phyloP scores from a whole-genome alignment of 1,140 invertebrate species.

The Caenorhabditis briggsae region DNA sequence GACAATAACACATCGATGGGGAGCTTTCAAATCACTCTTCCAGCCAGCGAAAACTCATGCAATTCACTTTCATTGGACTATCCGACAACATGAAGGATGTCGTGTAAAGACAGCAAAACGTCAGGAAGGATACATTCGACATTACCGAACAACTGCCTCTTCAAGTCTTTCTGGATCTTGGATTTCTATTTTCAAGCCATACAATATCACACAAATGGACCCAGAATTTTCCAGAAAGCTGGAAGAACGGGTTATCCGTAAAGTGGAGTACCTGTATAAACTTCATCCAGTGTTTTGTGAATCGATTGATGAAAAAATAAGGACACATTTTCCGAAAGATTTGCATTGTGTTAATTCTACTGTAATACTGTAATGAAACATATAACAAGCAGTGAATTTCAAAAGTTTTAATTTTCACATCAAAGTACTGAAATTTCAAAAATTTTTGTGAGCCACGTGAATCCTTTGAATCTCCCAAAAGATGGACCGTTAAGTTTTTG shows the following conservation, averaged over 20 bases:
- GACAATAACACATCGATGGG: constrained; percentile 20
- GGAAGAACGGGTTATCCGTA: background rate
- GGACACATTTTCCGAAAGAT: background rate
- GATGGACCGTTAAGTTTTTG: too few relatives aligned
- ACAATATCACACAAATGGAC: constrained; percentile 16
- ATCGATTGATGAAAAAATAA: background rate
- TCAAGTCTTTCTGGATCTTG: constrained; percentile 8
- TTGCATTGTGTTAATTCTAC: background rate
- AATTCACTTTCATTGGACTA: constrained; percentile 23
- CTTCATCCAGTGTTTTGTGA: constrained; percentile 23
- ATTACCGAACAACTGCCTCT: constrained; percentile 17
- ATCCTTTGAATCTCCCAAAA: too few relatives aligned
- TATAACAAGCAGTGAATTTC: too few relatives aligned
- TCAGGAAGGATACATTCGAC: background rate
- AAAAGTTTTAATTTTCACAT: too few relatives aligned
- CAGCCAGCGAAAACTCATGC: background rate
- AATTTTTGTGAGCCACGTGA: too few relatives aligned
- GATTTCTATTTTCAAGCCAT: constrained; percentile 12
- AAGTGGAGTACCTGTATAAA: background rate
- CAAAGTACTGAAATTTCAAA: too few relatives aligned
- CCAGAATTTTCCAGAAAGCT: background rate
- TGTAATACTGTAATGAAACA: background rate
- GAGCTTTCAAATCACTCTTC: constrained; percentile 11
- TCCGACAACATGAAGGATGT: constrained; percentile 22
- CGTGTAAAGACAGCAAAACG: background rate